Conservation (phyloP, 2,888 invertebrate species). For the Punctoribates punctum region DNA sequence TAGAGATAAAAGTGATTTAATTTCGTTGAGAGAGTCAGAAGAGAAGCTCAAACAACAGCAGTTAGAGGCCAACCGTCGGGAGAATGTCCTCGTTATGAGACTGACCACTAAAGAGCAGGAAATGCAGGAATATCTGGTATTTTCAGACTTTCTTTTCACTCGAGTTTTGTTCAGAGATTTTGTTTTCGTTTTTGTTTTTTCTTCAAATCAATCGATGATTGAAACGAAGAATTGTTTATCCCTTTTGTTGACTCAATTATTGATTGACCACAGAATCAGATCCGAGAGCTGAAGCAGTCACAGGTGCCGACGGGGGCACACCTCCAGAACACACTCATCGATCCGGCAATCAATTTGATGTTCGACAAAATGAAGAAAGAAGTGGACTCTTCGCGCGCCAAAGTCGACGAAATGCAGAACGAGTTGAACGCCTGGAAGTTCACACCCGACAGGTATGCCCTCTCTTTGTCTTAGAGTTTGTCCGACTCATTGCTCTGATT, state of each 20-base stretch:
- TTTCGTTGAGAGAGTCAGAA: constrained; percentile 56
- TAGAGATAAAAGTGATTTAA: constrained; percentile 36
- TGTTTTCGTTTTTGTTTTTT: neutral
- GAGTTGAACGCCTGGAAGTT: constrained; percentile 98
- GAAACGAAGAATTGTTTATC: neutral
- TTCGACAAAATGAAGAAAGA: constrained; percentile 86
- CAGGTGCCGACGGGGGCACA: constrained; percentile 73
- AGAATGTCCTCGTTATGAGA: constrained; percentile 84
- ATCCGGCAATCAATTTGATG: constrained; percentile 91
- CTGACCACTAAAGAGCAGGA: constrained; percentile 94
- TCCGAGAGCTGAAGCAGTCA: constrained; percentile 83
- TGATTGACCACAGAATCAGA: constrained; percentile 70
- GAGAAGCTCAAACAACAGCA: constrained; percentile 75
- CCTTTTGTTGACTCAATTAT: neutral
- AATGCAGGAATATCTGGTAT: constrained; percentile 90
- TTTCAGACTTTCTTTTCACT: constrained; percentile 52
- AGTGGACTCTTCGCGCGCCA: constrained; percentile 78
- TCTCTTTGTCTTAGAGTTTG: constrained; percentile 1
- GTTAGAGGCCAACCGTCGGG: constrained; percentile 78
- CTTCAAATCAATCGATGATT: neutral
- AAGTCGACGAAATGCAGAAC: constrained; percentile 93
- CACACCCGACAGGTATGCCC: constrained; percentile 80
- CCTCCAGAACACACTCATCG: constrained; percentile 76
- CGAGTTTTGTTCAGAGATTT: neutral
- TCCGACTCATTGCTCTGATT: constrained; percentile 44